phyloP scores from a whole-genome alignment of 2,113 vertebrate genomes.

The Carlito syrichta region DNA sequence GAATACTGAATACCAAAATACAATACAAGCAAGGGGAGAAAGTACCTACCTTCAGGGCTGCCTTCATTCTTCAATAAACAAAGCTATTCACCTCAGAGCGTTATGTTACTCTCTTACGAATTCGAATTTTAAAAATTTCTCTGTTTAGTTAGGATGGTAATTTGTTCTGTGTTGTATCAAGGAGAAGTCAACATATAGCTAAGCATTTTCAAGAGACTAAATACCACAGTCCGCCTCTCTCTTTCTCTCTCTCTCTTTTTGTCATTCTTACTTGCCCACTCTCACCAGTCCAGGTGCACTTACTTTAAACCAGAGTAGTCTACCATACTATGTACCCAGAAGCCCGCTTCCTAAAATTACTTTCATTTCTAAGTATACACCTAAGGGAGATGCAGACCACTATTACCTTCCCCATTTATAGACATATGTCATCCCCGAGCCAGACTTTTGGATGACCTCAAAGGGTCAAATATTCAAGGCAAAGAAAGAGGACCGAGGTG shows the following conservation, averaged over 20 bases:
- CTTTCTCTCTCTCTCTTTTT: too few relatives aligned
- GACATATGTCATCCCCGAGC: neutral
- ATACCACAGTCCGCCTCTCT: neutral
- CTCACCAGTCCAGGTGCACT: neutral
- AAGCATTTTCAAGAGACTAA: conserved; percentile 21
- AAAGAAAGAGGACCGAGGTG: neutral
- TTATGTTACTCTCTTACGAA: neutral
- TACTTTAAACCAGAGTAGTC: neutral
- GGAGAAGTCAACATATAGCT: neutral
- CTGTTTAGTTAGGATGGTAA: neutral
- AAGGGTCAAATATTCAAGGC: neutral
- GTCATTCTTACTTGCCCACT: too few relatives aligned
- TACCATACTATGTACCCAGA: neutral
- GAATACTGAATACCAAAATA: neutral
- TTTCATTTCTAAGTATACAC: neutral
- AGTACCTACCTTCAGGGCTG: neutral
- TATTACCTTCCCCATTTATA: neutral
- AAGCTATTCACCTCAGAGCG: neutral
- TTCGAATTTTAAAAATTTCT: neutral
- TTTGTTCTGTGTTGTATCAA: conserved; percentile 4
- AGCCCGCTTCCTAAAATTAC: neutral
- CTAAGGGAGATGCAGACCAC: neutral
- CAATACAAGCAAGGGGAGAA: neutral
- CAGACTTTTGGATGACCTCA: neutral
- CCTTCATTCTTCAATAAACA: neutral